A percentile compares a stretch with the other conserved stretches of the same genome.
These are phyloP conservation scores for Myotis yumanensis DNA, from an alignment of 2,113 vertebrate species.

Conservation along the genomic window DNA sequence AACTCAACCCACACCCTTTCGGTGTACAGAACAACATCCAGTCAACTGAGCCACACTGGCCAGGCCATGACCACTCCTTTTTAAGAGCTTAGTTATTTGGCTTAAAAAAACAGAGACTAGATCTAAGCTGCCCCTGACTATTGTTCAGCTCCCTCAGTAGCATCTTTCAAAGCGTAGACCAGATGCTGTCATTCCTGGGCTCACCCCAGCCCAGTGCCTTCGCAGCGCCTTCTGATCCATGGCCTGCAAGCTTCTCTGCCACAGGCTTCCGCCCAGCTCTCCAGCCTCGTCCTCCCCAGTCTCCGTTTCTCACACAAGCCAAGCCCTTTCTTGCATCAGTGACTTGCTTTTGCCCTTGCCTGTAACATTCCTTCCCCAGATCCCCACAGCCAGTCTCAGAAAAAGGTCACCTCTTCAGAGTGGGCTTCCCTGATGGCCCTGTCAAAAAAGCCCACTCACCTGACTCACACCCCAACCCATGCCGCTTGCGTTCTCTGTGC, in stretches of 20 bases:
- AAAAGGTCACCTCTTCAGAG: background rate
- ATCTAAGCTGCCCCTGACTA: background rate
- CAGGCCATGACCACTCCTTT: background rate
- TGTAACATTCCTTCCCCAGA: background rate
- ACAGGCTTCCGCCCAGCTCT: background rate
- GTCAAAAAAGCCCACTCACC: background rate
- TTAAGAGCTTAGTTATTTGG: background rate
- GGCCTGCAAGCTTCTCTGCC: accelerated
- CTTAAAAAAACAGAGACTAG: background rate
- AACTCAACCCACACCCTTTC: background rate
- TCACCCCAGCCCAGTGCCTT: accelerated
- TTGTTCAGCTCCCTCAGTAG: background rate
- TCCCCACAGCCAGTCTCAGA: background rate
- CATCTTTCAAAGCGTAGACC: background rate
- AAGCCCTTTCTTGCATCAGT: background rate
- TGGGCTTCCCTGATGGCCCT: background rate
- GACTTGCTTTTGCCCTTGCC: background rate
- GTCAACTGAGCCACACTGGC: background rate
- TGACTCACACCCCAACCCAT: accelerated
- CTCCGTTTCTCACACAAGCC: background rate
- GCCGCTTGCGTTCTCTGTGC: accelerated
- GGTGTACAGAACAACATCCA: background rate
- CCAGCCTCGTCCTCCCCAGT: background rate
- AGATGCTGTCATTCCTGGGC: accelerated
- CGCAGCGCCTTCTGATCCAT: accelerated